These are phyloP conservation scores for Dione vanillae DNA, from an alignment of 2,888 invertebrate genomes.

Conservation along the genomic window DNA sequence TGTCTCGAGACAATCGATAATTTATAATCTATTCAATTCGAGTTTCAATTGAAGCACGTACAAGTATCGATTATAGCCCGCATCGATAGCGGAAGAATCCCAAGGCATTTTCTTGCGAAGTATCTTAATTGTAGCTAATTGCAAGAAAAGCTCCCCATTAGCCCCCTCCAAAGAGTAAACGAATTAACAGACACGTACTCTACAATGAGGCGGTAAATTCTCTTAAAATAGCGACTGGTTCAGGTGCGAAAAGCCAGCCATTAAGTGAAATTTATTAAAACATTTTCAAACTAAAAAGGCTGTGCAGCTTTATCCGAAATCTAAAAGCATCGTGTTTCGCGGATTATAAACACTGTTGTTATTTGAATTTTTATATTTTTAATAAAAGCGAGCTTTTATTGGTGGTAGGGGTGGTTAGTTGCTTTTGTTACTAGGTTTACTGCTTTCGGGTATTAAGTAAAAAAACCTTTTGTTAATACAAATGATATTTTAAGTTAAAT, in stretches of 20 bases:
- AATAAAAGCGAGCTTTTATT: constrained; percentile 10
- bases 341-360: constrained; percentile 45
- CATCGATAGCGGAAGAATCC: constrained; percentile 44
- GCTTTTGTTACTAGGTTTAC: neutral
- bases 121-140: constrained; percentile 81
- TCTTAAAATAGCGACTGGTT: constrained; percentile 71
- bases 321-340: constrained; percentile 45
- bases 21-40: constrained; percentile 32
- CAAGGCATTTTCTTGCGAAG: constrained; percentile 67
- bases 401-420: neutral
- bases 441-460: neutral
- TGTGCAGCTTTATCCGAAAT: constrained; percentile 46
- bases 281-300: constrained; percentile 55
- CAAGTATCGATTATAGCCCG: constrained; percentile 33
- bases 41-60: constrained; percentile 29
- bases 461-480: too few species aligned
- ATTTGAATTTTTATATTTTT: constrained; percentile 32
- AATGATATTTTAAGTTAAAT: too few species aligned
- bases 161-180: constrained; percentile 75
- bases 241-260: constrained; percentile 76
- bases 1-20: constrained; percentile 30
- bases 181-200: constrained; percentile 77
- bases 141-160: constrained; percentile 79
- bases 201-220: constrained; percentile 74
- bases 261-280: constrained; percentile 77